Evolutionary conservation across 1,140 invertebrate species (phyloP).

Genomic region (Drosophila subobscura): DNA sequence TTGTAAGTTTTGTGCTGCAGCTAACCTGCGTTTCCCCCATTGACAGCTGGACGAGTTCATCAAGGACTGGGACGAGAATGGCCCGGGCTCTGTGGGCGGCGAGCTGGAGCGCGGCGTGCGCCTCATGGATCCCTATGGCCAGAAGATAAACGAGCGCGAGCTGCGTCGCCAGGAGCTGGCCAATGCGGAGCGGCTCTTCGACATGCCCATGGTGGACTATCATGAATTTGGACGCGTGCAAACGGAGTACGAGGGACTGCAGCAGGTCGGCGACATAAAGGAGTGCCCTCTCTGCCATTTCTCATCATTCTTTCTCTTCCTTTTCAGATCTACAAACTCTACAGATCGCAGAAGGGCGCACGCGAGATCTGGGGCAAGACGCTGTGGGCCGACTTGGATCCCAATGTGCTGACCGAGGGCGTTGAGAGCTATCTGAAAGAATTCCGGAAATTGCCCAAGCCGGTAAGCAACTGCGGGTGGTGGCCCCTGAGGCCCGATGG

Average conservation of each 20-base stretch:
- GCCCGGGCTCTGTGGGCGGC: slow-evolving; percentile 90
- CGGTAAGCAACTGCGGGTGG: slow-evolving; percentile 65
- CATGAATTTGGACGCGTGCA: slow-evolving; percentile 89
- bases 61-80: slow-evolving; percentile 88
- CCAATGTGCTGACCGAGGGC: slow-evolving; percentile 92
- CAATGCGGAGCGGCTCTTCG: slow-evolving; percentile 93
- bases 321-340: slow-evolving; percentile 89
- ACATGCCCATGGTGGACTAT: slow-evolving; percentile 92
- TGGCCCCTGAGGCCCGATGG: too few relatives aligned
- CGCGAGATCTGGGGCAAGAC: slow-evolving; percentile 93
- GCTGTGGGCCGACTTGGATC: slow-evolving; percentile 93
- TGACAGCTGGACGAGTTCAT: slow-evolving; percentile 87
- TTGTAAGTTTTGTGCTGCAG: slow-evolving; percentile 28
- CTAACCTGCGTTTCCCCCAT: slow-evolving; percentile 18
- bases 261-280: slow-evolving; percentile 68
- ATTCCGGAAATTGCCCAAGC: slow-evolving; percentile 86
- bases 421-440: slow-evolving; percentile 93
- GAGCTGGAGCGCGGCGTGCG: slow-evolving; percentile 89
- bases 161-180: slow-evolving; percentile 87
- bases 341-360: slow-evolving; percentile 90
- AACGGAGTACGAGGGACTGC: slow-evolving; percentile 89
- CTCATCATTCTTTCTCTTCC: background rate
- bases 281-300: too few relatives aligned
- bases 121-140: slow-evolving; percentile 89
- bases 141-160: slow-evolving; percentile 88